Percentiles rank a stretch among this genome's conserved stretches.
phyloP scores from a whole-genome alignment of 2,113 vertebrate genomes.

The Toxotes jaculatrix region DNA sequence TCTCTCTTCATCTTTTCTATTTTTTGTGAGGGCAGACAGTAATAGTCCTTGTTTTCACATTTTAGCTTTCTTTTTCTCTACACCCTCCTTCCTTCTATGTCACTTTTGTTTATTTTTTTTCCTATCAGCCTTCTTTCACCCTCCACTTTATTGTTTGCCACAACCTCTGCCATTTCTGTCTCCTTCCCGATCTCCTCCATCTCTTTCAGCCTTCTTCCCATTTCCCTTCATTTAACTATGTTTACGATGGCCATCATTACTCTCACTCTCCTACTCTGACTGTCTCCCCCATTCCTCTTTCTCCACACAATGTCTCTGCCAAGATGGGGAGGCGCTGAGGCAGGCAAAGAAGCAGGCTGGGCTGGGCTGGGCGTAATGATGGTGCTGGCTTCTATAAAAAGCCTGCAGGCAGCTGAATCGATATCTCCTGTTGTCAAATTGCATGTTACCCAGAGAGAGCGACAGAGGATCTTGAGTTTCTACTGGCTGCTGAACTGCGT shows the following conservation, averaged over 20 bases:
- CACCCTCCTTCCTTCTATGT: not conserved
- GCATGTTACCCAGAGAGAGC: conserved; percentile 57
- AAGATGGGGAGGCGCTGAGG: conserved; percentile 44
- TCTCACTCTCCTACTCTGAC: conserved; percentile 10
- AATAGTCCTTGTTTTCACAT: conserved; percentile 7
- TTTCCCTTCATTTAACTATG: conserved; percentile 23
- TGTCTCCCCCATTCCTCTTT: conserved; percentile 35
- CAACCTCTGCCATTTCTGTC: not conserved
- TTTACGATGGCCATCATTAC: conserved; percentile 43
- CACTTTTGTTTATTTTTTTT: not conserved
- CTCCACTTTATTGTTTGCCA: conserved; percentile 24
- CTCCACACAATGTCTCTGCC: conserved; percentile 21
- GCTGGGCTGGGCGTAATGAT: conserved; percentile 67
- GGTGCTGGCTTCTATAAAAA: conserved; percentile 81
- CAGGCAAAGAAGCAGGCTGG: conserved; percentile 51
- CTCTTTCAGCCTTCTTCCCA: not conserved
- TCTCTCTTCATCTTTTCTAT: not conserved
- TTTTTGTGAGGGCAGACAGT: not conserved
- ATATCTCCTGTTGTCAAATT: conserved; percentile 80
- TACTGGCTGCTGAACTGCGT: conserved; percentile 25
- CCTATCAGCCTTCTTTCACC: not conserved
- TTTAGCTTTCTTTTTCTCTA: not conserved
- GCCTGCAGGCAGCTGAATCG: conserved; percentile 77
- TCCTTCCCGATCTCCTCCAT: too few relatives aligned
- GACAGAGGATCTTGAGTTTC: conserved; percentile 40